Base-by-base conservation (phyloP, 2,113 vertebrate genomes). In the Atherinomorus stipes region DNA sequence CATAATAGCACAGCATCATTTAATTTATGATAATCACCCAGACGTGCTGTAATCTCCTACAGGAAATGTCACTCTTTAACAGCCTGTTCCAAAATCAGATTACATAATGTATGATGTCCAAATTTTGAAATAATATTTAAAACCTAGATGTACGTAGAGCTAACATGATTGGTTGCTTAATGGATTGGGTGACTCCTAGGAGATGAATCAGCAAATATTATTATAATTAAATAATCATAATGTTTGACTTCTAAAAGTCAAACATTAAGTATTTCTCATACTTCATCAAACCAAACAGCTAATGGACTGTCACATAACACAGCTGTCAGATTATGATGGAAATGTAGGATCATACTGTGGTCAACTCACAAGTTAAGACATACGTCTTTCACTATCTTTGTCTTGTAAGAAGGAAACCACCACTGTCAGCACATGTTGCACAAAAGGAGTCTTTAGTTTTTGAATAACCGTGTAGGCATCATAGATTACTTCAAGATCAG, bases 401-500 rank as follows among this genome's bases (percentile, higher is more conserved):
- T 52, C 12, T 70, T 78, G 56, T 3, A n/a, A 12, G 11, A 58
- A 21, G 7, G 50, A n/a, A 28, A 4, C 15, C 31, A 7, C 68
- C 31, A 22, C 11, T 11, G 22, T 31, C 12, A 61, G 28, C 53
- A 23, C 58, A 44, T 63, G 47, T 22, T 40, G n/a, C 49, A 26
- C 23, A 60, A 67, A 38, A 76, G 53, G 59, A 51, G 49, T 34
- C 34, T 19, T 16, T 34, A 11, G 12, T 28, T 82, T 56, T 65
- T 47, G 62, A 70, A 56, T 56, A 26, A 42, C 25, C 23, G 64
- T 51, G 25, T 31, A 42, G 56, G 50, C 70, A 64, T 80, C 67
- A 60, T 61, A 74, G 57, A 68, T 73, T 10, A 28, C 54, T 16
- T 44, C 3, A 38, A 52, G 31, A 78, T 82, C 76, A 75, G 52